These are phyloP conservation scores for Ischnura elegans DNA, from an alignment of 2,888 invertebrate genomes.

Conservation along the genomic window DNA sequence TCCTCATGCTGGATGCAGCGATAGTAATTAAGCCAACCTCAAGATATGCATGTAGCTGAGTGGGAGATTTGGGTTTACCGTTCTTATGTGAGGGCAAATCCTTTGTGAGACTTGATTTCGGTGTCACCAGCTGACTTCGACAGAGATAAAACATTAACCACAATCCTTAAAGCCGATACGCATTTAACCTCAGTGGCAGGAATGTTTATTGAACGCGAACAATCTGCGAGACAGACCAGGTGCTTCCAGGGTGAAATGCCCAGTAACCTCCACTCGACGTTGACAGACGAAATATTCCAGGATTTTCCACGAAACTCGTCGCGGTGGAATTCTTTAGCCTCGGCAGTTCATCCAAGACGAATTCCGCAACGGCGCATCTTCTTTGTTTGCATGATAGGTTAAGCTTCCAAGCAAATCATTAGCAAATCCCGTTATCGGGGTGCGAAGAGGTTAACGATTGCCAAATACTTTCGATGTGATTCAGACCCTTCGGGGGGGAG, in stretches of 20 bases:
- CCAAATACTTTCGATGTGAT: slow-evolving; percentile 35
- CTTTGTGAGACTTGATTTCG: not conserved
- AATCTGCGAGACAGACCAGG: too few species aligned
- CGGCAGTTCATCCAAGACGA: not conserved
- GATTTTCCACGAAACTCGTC: not conserved
- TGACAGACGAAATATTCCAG: too few species aligned
- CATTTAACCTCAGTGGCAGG: too few species aligned
- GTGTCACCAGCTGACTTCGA: not conserved
- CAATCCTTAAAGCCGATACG: too few species aligned
- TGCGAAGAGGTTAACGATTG: slow-evolving; percentile 5
- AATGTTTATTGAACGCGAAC: too few species aligned
- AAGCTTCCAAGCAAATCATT: slow-evolving; percentile 13
- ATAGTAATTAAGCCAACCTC: too few species aligned
- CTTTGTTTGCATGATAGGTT: not conserved
- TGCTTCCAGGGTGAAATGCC: too few species aligned
- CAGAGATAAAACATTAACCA: not conserved
- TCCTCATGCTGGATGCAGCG: too few species aligned
- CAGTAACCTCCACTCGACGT: too few species aligned
- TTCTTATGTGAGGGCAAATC: too few species aligned
- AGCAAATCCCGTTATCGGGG: slow-evolving; percentile 17
- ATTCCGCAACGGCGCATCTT: not conserved
- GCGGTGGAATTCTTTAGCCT: not conserved
- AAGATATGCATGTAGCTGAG: too few species aligned
- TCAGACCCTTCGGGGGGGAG: not conserved
- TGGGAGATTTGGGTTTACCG: too few species aligned